These are phyloP conservation scores for Pygoscelis adeliae DNA, from an alignment of 2,113 vertebrate genomes.

Conservation along the genomic window DNA sequence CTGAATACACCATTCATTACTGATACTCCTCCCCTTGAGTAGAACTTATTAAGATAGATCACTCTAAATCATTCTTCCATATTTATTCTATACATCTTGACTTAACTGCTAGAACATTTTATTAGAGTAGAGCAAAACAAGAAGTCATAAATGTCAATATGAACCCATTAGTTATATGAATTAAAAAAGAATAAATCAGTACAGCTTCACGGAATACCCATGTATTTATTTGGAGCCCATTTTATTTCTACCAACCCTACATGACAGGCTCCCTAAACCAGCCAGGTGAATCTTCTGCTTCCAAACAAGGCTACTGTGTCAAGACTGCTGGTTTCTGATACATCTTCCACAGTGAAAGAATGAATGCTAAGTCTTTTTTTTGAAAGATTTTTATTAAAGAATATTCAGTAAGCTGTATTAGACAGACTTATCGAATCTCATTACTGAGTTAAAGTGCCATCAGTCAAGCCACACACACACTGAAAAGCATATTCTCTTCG, in stretches of 20 bases:
- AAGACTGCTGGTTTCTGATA: not conserved
- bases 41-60: not conserved
- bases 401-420: not conserved
- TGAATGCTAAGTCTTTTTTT: not conserved
- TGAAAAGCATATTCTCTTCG: not conserved
- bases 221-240: not conserved
- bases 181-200: not conserved
- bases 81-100: not conserved
- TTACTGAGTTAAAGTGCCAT: constrained; percentile 18
- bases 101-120: not conserved
- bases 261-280: not conserved
- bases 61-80: not conserved
- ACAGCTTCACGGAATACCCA: rapidly evolving
- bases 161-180: rapidly evolving
- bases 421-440: not conserved
- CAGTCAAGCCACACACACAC: not conserved
- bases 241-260: not conserved
- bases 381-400: constrained; percentile 12
- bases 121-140: not conserved
- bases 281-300: not conserved
- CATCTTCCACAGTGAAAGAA: not conserved
- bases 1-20: not conserved
- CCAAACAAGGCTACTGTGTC: not conserved
- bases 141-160: not conserved
- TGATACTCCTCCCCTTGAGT: not conserved